phyloP scores from a whole-genome alignment of 2,888 invertebrate genomes.

The Ochlodes sylvanus region DNA sequence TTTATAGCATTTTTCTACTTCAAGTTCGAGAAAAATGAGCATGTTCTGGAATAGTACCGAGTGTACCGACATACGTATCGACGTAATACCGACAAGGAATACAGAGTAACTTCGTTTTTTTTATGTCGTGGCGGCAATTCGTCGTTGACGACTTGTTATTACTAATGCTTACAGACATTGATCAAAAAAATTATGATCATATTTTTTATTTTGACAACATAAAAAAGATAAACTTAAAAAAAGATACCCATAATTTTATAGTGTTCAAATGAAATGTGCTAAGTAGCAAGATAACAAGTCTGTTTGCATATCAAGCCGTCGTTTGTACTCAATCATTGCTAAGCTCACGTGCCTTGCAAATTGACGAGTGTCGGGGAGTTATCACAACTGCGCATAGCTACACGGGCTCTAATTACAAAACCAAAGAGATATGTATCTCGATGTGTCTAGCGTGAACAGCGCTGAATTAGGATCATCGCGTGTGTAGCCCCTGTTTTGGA shows the following conservation, averaged over 20 bases:
- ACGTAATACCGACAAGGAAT: no score
- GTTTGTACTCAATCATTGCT: constrained; percentile 1
- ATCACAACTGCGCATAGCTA: not conserved
- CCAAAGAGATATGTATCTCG: not conserved
- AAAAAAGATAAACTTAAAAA: not conserved
- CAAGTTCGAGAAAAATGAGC: no score
- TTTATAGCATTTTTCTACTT: no score
- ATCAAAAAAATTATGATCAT: no score
- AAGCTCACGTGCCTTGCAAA: constrained; percentile 10
- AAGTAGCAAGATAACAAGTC: not conserved
- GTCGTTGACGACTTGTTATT: no score
- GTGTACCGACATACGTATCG: no score
- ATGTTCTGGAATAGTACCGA: no score
- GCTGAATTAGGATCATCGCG: not conserved
- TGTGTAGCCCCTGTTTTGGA: no score
- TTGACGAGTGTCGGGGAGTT: constrained; percentile 2
- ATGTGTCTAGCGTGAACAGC: not conserved
- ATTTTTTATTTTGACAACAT: no score
- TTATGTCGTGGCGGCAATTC: no score
- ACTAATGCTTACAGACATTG: no score
- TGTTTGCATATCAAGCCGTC: constrained; percentile 2
- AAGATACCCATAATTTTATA: not conserved
- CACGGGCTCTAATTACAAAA: not conserved
- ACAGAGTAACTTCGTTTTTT: no score
- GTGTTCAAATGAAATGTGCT: not conserved